A percentile compares a stretch with the other conserved stretches of the same genome.
Evolutionary conservation across 2,888 invertebrate species (phyloP).

Genomic region (Acronicta leporina): DNA sequence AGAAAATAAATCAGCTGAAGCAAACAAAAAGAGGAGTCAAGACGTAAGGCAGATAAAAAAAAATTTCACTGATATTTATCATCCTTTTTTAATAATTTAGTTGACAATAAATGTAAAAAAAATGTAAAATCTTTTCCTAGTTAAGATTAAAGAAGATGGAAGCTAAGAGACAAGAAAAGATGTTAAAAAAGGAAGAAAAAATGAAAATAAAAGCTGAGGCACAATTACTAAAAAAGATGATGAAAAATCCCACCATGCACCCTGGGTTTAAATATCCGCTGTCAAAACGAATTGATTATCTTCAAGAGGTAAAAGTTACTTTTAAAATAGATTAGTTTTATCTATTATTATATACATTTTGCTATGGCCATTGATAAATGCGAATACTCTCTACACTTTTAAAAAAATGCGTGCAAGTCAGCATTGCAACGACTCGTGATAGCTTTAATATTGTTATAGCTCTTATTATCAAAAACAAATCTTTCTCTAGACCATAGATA

Average conservation of each 20-base stretch:
- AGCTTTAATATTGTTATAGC: too few relatives aligned
- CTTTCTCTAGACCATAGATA: constrained; percentile 62
- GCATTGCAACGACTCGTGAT: too few relatives aligned
- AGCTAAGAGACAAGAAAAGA: constrained; percentile 63
- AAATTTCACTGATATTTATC: too few relatives aligned
- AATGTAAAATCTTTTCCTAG: constrained; percentile 55
- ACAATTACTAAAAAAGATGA: constrained; percentile 69
- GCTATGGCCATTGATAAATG: too few relatives aligned
- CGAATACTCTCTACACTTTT: too few relatives aligned
- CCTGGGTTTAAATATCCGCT: constrained; percentile 75
- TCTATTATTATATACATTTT: too few relatives aligned
- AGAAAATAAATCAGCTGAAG: constrained; percentile 67
- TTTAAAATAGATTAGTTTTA: too few relatives aligned
- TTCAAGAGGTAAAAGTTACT: constrained; percentile 59
- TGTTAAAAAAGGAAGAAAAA: constrained; percentile 63
- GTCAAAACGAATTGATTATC: constrained; percentile 65
- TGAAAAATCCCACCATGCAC: constrained; percentile 77
- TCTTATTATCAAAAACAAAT: not conserved
- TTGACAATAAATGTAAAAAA: too few relatives aligned
- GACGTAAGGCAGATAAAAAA: constrained; percentile 50
- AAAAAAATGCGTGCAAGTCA: too few relatives aligned
- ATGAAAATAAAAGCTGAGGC: constrained; percentile 66
- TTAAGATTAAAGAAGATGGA: constrained; percentile 65
- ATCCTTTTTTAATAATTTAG: too few relatives aligned
- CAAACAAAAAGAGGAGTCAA: constrained; percentile 67